Base-by-base conservation (phyloP, 1,140 invertebrate genomes). In the Dendroctonus valens region DNA sequence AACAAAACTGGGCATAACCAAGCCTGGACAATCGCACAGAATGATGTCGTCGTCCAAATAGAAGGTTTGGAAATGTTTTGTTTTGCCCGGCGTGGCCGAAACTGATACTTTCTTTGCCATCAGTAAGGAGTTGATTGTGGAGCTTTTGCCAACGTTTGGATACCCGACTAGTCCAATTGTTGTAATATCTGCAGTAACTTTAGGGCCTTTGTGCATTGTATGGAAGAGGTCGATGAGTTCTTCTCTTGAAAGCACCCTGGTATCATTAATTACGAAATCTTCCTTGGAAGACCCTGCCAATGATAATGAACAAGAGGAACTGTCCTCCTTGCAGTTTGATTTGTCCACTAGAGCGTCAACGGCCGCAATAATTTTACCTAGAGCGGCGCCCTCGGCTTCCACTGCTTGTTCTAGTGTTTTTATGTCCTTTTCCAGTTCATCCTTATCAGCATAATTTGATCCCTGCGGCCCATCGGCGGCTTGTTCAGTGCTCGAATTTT, bases 131-230 rank as follows among this genome's bases (percentile, higher is more conserved):
- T 99, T 99, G 42, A 99, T 97, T 5, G 96, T 98, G 51, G 96
- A 99, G 82, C 96, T 98, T 82, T 99, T 99, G 11, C 98, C 98
- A 41, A 99, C 98, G 85, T 99, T 99, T 0, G 97, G 97, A 83
- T 99, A 99, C 0, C 98, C 97, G 70, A 98, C 94, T 79, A 98
- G 84, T 48, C 96, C 96, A 69, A 98, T 86, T 41, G 92, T 94
- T 0, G 88, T 85, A 9, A 88, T 75, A 48, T 78, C 81, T 49
- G 82, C 77, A 3, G 79, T 85, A 68, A 5, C 82, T 67, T 84
- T 89, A 60, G 78, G 72, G 0, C 78, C 82, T 65, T 70, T 78
- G 72, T 89, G 86, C 42, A 92, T 80, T 14, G 76, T 81, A 72
- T 84, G 87, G 41, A 97, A 88, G 9, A 95, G 82, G 62, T 83